phyloP scores from a whole-genome alignment of 2,888 invertebrate species.

The Oscheius sp. region DNA sequence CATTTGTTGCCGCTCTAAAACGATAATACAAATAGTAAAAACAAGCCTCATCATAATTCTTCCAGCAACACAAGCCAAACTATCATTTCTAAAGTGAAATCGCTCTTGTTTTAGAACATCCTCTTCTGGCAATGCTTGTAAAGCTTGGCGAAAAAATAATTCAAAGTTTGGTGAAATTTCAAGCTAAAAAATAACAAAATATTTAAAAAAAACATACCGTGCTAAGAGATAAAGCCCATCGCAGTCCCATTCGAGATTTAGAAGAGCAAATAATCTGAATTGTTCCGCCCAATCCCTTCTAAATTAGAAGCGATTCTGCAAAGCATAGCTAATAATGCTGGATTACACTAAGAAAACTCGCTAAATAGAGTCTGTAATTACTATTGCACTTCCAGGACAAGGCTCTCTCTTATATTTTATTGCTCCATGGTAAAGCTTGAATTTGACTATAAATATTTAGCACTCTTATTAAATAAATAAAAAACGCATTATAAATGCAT shows the following conservation, averaged over 20 bases:
- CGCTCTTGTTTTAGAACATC: conserved; percentile 21
- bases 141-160: background rate
- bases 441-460: too few relatives aligned
- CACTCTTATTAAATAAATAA: too few relatives aligned
- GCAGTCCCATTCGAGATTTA: conserved; percentile 30
- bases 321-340: too few relatives aligned
- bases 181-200: background rate
- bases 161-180: conserved; percentile 10
- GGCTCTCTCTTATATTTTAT: too few relatives aligned
- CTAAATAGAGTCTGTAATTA: too few relatives aligned
- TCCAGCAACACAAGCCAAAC: conserved; percentile 15
- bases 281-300: too few relatives aligned
- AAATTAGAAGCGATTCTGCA: too few relatives aligned
- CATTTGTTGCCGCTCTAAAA: conserved; percentile 1
- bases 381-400: too few relatives aligned
- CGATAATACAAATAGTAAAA: background rate
- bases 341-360: too few relatives aligned
- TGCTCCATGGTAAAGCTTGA: too few relatives aligned
- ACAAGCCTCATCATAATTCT: conserved; percentile 21
- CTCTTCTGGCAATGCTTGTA: conserved; percentile 15
- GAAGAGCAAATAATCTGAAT: too few relatives aligned
- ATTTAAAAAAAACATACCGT: conserved; percentile 2
- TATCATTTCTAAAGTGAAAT: conserved; percentile 29
- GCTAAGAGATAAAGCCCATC: conserved; percentile 23
- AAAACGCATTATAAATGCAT: too few relatives aligned